Base-by-base conservation (phyloP, 1,140 invertebrate species). In the Microvelia longipes region DNA sequence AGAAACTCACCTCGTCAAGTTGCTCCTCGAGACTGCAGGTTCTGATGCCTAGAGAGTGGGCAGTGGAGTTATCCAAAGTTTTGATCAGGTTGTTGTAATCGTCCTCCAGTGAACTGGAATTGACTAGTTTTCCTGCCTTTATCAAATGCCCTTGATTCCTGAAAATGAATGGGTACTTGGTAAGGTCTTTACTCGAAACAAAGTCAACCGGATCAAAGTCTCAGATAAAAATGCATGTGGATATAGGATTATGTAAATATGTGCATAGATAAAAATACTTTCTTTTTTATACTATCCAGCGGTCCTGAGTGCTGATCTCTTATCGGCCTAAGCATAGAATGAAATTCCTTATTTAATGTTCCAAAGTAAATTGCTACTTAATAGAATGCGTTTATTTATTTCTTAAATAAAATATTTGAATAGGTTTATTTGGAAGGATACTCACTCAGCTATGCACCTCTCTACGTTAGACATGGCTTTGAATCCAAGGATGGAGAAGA, bases 401-500 rank as follows among this genome's bases (percentile, higher is more conserved):
- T 60, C 62, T 64, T 15, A 25, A 2, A 64, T 11, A 13, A 2
- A 14, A 64, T 64, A 64, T 13, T 14, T 14, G 2, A 64, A 64
- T 5, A 64, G 24, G 24, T 14, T n/a, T n/a, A n/a, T n/a, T n/a
- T n/a, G n/a, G n/a, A n/a, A n/a, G n/a, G n/a, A 64, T 69, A 85
- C 86, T 86, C 82, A 91, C 90, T 84, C 82, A 68, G 80, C 81
- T 72, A 90, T 82, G 78, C 91, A 94, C 74, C 86, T 87, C 74
- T 92, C 88, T 69, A 90, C 88, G 79, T 90, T 92, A 67, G 84
- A 85, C 75, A 85, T 88, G 50, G 91, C 91, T 80, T 93, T 93
- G 82, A 93, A 93, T 35, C 91, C 91, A 25, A 93, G 83, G 75
- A 94, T 91, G 73, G 90, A 87, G 79, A 94, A 94, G 75, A 94